Base-by-base conservation (phyloP, 2,797 vertebrate species). In the Leontocebus nigricollis region DNA sequence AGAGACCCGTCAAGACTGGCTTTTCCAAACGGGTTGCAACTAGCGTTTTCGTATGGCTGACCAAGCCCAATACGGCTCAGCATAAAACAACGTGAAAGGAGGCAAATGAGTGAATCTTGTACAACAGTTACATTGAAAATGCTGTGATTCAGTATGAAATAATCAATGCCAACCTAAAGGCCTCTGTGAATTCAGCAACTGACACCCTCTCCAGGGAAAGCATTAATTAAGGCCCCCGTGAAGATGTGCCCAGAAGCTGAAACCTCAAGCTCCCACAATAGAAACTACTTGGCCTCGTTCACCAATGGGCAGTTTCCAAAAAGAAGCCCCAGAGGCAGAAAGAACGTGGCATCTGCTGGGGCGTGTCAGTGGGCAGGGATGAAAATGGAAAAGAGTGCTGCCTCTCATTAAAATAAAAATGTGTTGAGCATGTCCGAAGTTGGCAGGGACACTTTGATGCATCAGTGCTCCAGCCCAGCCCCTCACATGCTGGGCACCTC, bases 11-110 rank as follows among this genome's bases (percentile, higher is more conserved):
- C 64, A 52, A 70, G 72, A 24, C 8, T 17, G 2, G 24, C 36
- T 17, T 83, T 83, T 48, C 55, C 48, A 55, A 22, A 8, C 2
- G 10, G n/a, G n/a, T 57, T 7, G 6, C 9, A 8, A 48, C 7
- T 9, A 19, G 39, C 9, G 0, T 57, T 64, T 50, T 33, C 24
- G 24, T 26, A 55, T 0, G 39, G 50, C 26, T 44, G 10, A 52
- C 36, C 44, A 84, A 33, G 26, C 27, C 55, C 57, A 59, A 7
- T 2, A 77, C 0, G 7, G 70, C 44, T 41, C 5, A 79, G 44
- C 52, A 70, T 55, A 73, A 73, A 46, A 15, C 1, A 0, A 12
- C 0, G 0, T n/a, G 4, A 41, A n/a, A 8, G 0, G 33, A 33
- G 15, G 70, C 39, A 59, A 55, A 44, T 0, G 7, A 80, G 41